Conservation (phyloP, 1,140 invertebrate species). For the Spodoptera frugiperda region DNA sequence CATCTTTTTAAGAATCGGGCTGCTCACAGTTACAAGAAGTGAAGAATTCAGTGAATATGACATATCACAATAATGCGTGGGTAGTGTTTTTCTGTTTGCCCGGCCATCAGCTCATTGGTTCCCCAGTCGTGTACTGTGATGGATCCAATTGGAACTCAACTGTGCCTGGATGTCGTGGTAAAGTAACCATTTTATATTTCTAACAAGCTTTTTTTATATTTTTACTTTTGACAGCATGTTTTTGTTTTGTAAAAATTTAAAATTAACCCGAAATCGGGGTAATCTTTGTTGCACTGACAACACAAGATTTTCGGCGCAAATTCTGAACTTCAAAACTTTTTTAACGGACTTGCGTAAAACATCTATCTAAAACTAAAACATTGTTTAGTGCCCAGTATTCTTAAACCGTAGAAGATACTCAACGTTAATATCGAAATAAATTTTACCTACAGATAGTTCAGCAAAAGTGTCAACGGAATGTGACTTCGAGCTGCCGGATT, state of each 20-base stretch:
- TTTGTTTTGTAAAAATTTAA: not conserved
- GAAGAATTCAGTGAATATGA: conserved; percentile 84
- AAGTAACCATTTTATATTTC: conserved; percentile 20
- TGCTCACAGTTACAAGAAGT: conserved; percentile 66
- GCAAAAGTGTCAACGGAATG: conserved; percentile 77
- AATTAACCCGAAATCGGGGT: not conserved
- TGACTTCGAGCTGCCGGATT: conserved; percentile 89
- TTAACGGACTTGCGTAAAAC: too few relatives aligned
- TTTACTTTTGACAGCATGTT: too few relatives aligned
- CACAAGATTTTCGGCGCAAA: not conserved
- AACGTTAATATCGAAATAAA: too few relatives aligned
- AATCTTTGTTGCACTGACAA: not conserved
- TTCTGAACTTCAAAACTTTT: not conserved
- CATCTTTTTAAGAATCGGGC: conserved; percentile 64
- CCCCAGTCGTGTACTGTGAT: conserved; percentile 88
- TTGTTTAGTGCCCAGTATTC: too few relatives aligned
- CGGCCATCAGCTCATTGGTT: conserved; percentile 87
- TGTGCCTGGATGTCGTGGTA: conserved; percentile 88
- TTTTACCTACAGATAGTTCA: conserved; percentile 55
- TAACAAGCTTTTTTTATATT: not conserved
- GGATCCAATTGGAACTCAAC: conserved; percentile 88
- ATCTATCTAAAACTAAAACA: too few relatives aligned
- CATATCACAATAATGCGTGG: conserved; percentile 85
- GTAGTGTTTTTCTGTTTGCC: conserved; percentile 89
- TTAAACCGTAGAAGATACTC: too few relatives aligned